Base-by-base conservation (phyloP, 1,140 invertebrate genomes). In the Asbolus verrucosus region DNA sequence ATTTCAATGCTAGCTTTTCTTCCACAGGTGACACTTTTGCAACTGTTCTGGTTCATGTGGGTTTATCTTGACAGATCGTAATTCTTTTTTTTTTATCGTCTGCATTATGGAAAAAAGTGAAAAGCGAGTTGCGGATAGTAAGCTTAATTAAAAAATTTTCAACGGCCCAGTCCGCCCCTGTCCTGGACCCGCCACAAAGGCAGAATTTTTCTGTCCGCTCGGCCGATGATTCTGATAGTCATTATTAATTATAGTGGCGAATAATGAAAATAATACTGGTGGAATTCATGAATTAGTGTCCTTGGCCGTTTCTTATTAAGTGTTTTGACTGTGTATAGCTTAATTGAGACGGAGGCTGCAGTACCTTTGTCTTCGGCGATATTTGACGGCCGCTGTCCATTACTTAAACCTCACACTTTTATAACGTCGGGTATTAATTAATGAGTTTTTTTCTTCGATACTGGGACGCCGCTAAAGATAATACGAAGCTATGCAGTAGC, bases 401-500 rank as follows among this genome's bases (percentile, higher is more conserved):
- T n/a, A n/a, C n/a, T n/a, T n/a, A 38, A 38, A 63, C 61, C 19
- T 63, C 16, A 18, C 61, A 63, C 61, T 63, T 41, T 63, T 63
- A 18, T 63, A 41, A 6, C 16, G 39, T n/a, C 36, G 1, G 18
- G 24, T 41, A 24, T 63, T 63, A 63, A 63, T 63, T 63, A 63
- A 63, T 63, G 61, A 63, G 61, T 63, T 63, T 63, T 63, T 63
- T 63, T 38, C n/a, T 30, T 6, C 15, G 18, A 16, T 33, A 18
- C 36, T 36, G 59, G 15, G 31, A 62, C 30, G 59, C 46, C 46
- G 46, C 46, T 62, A 63, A 63, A 39, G 61, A 63, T 63, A 63
- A 63, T 63, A 41, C 18, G 16, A 63, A 63, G 39, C 33, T 41
- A 63, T 63, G 61, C 61, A 63, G 36, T 63, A 63, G 61, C 39